Percentiles rank a stretch among this genome's conserved stretches.
These are phyloP conservation scores for Drosophila melanosoma DNA, from an alignment of 2,888 invertebrate species.

Conservation along the genomic window DNA sequence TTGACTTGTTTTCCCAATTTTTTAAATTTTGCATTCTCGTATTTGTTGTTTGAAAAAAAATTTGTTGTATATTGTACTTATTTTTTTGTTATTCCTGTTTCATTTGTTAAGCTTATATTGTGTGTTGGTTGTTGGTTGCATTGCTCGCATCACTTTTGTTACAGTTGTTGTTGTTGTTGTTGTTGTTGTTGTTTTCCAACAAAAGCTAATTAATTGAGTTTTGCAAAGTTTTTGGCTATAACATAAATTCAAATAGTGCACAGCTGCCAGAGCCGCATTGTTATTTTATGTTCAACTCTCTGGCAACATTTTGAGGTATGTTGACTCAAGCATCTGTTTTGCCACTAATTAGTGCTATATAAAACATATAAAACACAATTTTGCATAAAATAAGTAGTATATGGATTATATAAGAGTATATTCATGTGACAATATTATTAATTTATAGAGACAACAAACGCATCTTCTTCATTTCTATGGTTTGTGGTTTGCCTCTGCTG, in stretches of 20 bases:
- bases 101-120: slow-evolving; percentile 15
- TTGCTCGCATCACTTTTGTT: slow-evolving; percentile 53
- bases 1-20: slow-evolving; percentile 47
- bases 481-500: too few relatives aligned
- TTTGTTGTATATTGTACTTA: slow-evolving; percentile 57
- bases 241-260: slow-evolving; percentile 75
- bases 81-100: slow-evolving; percentile 53
- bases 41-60: slow-evolving; percentile 60
- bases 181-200: slow-evolving; percentile 44
- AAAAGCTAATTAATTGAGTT: slow-evolving; percentile 83
- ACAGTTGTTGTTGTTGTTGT: slow-evolving; percentile 29
- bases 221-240: slow-evolving; percentile 75
- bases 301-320: slow-evolving; percentile 10
- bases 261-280: slow-evolving; percentile 32
- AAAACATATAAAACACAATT: too few relatives aligned
- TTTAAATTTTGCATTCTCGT: slow-evolving; percentile 43
- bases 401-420: too few relatives aligned
- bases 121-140: slow-evolving; percentile 22
- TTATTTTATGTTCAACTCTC: slow-evolving; percentile 15
- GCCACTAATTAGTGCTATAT: neutral
- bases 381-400: neutral
- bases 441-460: neutral
- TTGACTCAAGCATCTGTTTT: neutral
- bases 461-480: too few relatives aligned
- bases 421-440: neutral